A percentile compares a stretch with the other conserved stretches of the same genome.
phyloP scores from a whole-genome alignment of 2,797 vertebrate species.

The Anguilla anguilla region DNA sequence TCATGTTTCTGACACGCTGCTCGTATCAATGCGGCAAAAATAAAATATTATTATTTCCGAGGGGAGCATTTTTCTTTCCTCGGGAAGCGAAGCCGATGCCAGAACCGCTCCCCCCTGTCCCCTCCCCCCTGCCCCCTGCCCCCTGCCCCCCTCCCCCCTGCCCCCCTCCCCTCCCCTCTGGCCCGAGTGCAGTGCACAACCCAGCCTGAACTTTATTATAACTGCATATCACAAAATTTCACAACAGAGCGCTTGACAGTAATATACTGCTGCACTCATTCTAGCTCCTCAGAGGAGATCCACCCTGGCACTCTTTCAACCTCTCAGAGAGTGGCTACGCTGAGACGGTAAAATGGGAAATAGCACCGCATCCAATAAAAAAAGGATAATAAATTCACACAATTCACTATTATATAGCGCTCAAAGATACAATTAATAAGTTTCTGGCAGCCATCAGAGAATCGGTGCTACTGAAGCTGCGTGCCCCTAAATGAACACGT shows the following conservation, averaged over 20 bases:
- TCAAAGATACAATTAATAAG: background rate
- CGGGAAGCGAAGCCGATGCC: slow-evolving; percentile 24
- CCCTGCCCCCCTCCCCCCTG: background rate
- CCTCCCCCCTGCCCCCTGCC: background rate
- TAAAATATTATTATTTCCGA: slow-evolving; percentile 38
- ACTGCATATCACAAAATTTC: slow-evolving; percentile 21
- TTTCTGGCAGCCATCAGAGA: background rate
- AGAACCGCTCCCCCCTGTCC: background rate
- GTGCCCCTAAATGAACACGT: background rate
- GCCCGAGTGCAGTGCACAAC: slow-evolving; percentile 8
- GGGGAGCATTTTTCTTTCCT: slow-evolving; percentile 39
- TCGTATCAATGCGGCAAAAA: slow-evolving; percentile 40
- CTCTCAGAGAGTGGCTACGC: background rate
- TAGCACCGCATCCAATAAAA: background rate
- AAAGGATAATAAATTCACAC: background rate
- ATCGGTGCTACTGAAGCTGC: background rate
- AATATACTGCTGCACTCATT: background rate
- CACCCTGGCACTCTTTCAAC: background rate
- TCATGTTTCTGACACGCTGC: slow-evolving; percentile 28
- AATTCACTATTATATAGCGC: background rate
- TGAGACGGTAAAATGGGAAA: background rate
- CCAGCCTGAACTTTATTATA: slow-evolving; percentile 15
- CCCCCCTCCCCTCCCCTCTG: background rate
- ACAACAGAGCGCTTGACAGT: background rate
- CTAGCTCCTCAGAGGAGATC: background rate